Conservation (phyloP, 2,113 vertebrate species). For the Catagonus wagneri region DNA sequence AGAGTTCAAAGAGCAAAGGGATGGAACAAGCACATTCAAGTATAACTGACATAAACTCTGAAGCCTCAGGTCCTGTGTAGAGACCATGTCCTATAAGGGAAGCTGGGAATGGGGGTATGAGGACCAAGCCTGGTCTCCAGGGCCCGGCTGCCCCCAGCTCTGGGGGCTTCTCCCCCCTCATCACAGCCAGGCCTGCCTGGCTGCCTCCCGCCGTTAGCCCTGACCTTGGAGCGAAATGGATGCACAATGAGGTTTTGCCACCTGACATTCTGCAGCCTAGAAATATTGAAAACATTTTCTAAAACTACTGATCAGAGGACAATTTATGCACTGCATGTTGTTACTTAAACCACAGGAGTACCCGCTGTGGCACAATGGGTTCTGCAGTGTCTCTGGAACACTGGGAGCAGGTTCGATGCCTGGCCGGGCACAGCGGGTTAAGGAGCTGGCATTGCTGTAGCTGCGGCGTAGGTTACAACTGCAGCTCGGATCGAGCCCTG, state of each 20-base stretch:
- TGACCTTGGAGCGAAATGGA: neutral
- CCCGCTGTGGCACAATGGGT: too few relatives aligned
- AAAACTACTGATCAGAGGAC: neutral
- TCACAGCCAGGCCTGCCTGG: neutral
- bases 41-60: neutral
- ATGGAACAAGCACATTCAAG: neutral
- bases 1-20: neutral
- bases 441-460: too few relatives aligned
- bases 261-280: neutral
- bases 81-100: neutral
- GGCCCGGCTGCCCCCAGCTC: neutral
- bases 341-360: neutral
- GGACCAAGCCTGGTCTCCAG: too few relatives aligned
- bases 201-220: too few relatives aligned
- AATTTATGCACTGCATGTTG: too few relatives aligned
- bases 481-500: too few relatives aligned
- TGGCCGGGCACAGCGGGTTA: too few relatives aligned
- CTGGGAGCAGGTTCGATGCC: too few relatives aligned
- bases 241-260: neutral
- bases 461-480: too few relatives aligned
- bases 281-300: neutral
- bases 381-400: too few relatives aligned
- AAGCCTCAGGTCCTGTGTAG: neutral
- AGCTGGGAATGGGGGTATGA: neutral
- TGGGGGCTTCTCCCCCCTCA: neutral